Conservation (phyloP, 2,797 vertebrate genomes). For the Botia almorhae region DNA sequence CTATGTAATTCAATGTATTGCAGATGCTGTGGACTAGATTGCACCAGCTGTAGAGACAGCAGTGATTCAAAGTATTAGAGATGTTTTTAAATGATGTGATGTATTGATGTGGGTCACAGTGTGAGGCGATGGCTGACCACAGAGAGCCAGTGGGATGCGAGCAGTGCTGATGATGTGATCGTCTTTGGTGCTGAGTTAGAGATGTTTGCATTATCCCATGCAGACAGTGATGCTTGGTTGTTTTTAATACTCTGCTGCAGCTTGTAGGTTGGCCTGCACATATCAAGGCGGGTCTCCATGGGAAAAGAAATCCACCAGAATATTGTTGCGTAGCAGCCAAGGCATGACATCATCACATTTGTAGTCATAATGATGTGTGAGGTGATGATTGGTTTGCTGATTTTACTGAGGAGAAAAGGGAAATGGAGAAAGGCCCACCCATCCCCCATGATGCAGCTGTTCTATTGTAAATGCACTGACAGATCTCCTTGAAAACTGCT, state of each 20-base stretch:
- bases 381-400: constrained; percentile 17
- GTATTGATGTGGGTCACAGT: constrained; percentile 48
- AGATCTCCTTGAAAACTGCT: constrained; percentile 11
- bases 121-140: constrained; percentile 16
- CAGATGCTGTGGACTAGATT: not conserved
- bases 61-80: not conserved
- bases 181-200: constrained; percentile 43
- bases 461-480: constrained; percentile 36
- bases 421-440: constrained; percentile 30
- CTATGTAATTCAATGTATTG: not conserved
- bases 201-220: constrained; percentile 37
- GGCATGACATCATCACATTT: constrained; percentile 34
- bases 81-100: constrained; percentile 16
- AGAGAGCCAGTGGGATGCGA: constrained; percentile 37
- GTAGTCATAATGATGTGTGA: constrained; percentile 13
- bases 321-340: constrained; percentile 13
- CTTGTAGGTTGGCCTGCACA: constrained; percentile 19
- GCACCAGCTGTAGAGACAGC: not conserved
- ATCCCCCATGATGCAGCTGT: constrained; percentile 58
- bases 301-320: not conserved
- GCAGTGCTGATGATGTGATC: constrained; percentile 62
- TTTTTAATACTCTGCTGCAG: constrained; percentile 64
- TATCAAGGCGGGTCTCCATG: constrained; percentile 36
- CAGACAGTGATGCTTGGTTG: constrained; percentile 39
- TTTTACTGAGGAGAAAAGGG: not conserved